Conservation (phyloP, 2,888 invertebrate species). For the Pammene fasciana region DNA sequence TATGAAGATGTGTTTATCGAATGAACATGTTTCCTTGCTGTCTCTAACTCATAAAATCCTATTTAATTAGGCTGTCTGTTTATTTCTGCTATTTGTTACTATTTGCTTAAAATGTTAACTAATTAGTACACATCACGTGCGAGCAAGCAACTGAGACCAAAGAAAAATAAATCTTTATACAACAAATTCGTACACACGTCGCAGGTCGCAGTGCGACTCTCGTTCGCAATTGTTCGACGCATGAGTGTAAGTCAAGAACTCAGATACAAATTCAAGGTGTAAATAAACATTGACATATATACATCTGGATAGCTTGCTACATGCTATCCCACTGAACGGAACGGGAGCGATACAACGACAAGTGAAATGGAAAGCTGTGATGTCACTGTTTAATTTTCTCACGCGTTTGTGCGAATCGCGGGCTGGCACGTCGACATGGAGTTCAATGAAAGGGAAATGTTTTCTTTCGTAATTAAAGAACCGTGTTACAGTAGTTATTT, state of each 20-base stretch:
- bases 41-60: no score
- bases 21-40: no score
- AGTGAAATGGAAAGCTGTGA: constrained; percentile 65
- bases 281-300: constrained; percentile 6
- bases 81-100: no score
- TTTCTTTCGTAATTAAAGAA: constrained; percentile 7
- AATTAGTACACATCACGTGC: no score
- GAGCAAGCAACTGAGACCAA: no score
- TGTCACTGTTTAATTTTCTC: constrained; percentile 69
- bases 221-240: not conserved
- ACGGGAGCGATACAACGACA: constrained; percentile 49
- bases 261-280: not conserved
- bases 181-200: no score
- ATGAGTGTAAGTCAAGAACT: not conserved
- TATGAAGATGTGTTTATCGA: no score
- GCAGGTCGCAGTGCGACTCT: not conserved
- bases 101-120: no score
- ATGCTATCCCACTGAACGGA: constrained; percentile 9
- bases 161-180: no score
- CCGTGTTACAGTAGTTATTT: constrained; percentile 11
- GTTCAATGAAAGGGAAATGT: constrained; percentile 26
- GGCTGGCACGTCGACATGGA: constrained; percentile 27
- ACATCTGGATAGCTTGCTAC: constrained; percentile 12
- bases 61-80: no score
- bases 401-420: constrained; percentile 52